These are phyloP conservation scores for Phengaris alcon DNA, from an alignment of 2,888 invertebrate genomes.

Conservation along the genomic window DNA sequence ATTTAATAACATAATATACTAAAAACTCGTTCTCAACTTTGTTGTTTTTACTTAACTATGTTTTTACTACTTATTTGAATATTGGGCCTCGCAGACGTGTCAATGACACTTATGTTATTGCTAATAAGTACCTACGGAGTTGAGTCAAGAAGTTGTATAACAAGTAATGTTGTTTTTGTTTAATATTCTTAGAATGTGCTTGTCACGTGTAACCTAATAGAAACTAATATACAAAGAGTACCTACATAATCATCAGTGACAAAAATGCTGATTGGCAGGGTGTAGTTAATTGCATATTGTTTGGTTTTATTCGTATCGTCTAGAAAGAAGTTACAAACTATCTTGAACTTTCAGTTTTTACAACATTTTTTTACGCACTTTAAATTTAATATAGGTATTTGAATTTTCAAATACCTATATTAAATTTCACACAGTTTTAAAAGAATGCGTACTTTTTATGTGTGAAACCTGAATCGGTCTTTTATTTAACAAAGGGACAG, in stretches of 20 bases:
- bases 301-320: no score
- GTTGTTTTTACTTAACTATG: no score
- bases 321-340: no score
- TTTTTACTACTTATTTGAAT: slow-evolving; percentile 5
- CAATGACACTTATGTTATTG: slow-evolving; percentile 22
- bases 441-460: no score
- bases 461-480: neutral
- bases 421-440: no score
- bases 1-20: neutral
- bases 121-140: neutral
- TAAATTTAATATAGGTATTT: no score
- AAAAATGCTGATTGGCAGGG: neutral
- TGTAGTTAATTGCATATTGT: no score
- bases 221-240: neutral
- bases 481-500: slow-evolving; percentile 5
- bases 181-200: neutral
- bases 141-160: neutral
- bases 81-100: slow-evolving; percentile 18
- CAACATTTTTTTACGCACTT: no score
- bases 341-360: no score
- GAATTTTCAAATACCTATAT: no score
- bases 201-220: neutral
- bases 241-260: neutral
- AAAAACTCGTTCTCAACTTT: slow-evolving; percentile 15
- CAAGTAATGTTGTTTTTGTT: slow-evolving; percentile 10